Percentiles rank a stretch among this genome's conserved stretches.
Evolutionary conservation across 2,113 vertebrate genomes (phyloP).

Genomic region (Mungos mungo): DNA sequence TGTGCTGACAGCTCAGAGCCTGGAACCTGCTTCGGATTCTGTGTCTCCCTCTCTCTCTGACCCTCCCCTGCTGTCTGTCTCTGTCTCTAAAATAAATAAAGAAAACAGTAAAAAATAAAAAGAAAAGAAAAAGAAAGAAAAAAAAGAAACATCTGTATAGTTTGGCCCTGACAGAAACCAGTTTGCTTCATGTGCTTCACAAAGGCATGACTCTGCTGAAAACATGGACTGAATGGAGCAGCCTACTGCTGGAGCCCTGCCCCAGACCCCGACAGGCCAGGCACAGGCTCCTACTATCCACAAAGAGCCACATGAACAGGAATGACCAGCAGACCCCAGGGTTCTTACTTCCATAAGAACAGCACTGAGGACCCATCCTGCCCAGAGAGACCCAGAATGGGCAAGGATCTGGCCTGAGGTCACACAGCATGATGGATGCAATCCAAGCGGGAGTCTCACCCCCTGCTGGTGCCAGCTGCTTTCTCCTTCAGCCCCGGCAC

Average conservation of each 20-base stretch:
- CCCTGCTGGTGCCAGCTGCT: conserved; percentile 58
- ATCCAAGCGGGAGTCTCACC: neutral
- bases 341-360: neutral
- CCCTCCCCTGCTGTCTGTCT: too few species aligned
- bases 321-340: neutral
- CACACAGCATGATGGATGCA: conserved; percentile 19
- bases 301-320: neutral
- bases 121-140: too few species aligned
- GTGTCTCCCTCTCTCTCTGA: too few species aligned
- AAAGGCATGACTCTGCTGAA: neutral
- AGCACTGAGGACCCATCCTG: neutral
- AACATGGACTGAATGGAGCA: neutral
- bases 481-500: conserved; percentile 44
- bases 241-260: neutral
- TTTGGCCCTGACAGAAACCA: neutral
- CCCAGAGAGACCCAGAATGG: conserved; percentile 20
- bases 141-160: neutral
- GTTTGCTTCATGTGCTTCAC: neutral
- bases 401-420: conserved; percentile 14
- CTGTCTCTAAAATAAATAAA: too few species aligned
- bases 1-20: too few species aligned
- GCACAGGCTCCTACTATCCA: neutral
- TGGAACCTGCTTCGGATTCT: too few species aligned
- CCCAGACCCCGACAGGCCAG: neutral
- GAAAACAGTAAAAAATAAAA: too few species aligned